Evolutionary conservation across 2,113 vertebrate species (phyloP).

Genomic region (Tetrax tetrax): DNA sequence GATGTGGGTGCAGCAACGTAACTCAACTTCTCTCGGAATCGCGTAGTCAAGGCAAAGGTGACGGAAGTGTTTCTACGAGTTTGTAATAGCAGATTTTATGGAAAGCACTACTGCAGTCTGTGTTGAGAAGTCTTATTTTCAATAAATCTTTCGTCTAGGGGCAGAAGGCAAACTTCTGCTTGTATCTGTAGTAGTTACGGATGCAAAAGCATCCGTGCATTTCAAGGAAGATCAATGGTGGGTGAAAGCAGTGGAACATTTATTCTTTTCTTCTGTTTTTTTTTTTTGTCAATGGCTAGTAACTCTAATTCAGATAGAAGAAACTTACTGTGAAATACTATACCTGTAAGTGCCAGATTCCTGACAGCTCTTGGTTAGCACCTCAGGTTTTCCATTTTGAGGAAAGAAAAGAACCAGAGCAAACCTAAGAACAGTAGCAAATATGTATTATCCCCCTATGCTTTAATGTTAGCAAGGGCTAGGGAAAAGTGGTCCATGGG

Average conservation of each 20-base stretch:
- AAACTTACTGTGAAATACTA: background rate
- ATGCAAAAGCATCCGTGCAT: background rate
- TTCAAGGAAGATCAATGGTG: background rate
- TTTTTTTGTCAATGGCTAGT: background rate
- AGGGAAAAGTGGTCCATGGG: background rate
- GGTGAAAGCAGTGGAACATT: background rate
- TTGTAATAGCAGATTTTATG: background rate
- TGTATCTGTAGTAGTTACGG: background rate
- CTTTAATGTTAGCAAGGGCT: background rate
- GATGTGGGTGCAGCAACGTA: rapidly evolving
- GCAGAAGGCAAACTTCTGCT: background rate
- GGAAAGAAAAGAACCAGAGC: background rate
- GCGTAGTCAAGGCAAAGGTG: rapidly evolving
- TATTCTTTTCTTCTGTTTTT: background rate
- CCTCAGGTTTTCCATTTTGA: background rate
- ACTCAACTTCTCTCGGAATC: background rate
- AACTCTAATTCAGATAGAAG: background rate
- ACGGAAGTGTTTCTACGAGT: background rate
- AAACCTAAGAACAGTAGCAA: background rate
- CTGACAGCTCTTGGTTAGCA: background rate
- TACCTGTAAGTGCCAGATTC: background rate
- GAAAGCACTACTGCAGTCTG: background rate
- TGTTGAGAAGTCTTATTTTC: background rate
- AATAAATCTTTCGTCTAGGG: background rate
- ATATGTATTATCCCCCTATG: background rate